Conservation (phyloP, 2,797 vertebrate genomes). For the Gobio occitaniae region DNA sequence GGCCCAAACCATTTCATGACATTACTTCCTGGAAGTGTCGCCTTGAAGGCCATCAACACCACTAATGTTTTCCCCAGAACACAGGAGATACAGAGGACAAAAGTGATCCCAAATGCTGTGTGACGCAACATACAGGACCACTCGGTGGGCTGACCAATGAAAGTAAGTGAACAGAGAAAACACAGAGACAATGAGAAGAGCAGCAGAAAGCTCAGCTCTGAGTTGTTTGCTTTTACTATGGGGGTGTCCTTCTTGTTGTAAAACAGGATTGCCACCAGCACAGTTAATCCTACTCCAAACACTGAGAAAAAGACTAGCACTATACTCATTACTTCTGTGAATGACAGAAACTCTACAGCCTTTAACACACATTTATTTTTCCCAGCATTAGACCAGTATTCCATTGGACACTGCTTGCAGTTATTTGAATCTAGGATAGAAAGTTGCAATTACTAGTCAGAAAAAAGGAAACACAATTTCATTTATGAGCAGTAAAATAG, state of each 20-base stretch:
- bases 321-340: background rate
- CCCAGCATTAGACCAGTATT: constrained; percentile 21
- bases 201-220: too few relatives aligned
- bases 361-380: constrained; percentile 16
- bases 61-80: background rate
- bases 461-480: background rate
- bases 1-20: background rate
- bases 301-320: constrained; percentile 9
- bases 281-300: constrained; percentile 12
- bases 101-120: background rate
- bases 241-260: too few relatives aligned
- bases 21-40: constrained; percentile 34
- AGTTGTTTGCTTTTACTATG: too few relatives aligned
- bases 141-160: background rate
- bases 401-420: background rate
- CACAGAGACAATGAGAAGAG: background rate
- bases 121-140: constrained; percentile 7
- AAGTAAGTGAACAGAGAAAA: background rate
- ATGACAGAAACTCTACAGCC: constrained; percentile 2
- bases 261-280: background rate
- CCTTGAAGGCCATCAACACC: constrained; percentile 60
- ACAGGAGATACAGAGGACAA: background rate
- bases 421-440: background rate
- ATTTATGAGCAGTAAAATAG: background rate
- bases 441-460: background rate